phyloP scores from a whole-genome alignment of 2,113 vertebrate species.

The Pelusios castaneus region DNA sequence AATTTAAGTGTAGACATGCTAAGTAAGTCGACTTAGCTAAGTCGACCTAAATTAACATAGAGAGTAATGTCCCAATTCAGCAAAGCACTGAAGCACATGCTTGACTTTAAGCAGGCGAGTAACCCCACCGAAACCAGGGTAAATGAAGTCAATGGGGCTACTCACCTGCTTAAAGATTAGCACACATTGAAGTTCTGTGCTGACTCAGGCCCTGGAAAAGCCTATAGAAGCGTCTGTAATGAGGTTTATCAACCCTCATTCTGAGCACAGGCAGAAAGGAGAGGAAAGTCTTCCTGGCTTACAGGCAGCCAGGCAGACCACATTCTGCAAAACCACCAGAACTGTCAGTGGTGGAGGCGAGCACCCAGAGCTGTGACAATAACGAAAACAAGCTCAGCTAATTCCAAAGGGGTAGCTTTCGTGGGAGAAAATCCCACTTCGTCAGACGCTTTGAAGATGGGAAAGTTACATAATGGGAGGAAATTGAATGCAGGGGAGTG shows the following conservation, averaged over 20 bases:
- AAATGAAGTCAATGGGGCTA: background rate
- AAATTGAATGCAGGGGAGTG: too few relatives aligned
- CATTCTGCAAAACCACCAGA: background rate
- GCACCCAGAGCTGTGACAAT: background rate
- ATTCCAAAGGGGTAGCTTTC: too few relatives aligned
- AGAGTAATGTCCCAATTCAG: background rate
- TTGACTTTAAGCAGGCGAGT: background rate
- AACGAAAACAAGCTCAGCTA: background rate
- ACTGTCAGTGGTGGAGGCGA: background rate
- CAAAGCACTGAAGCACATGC: background rate
- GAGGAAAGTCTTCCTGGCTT: background rate
- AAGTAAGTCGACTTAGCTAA: too few relatives aligned
- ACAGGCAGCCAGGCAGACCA: background rate
- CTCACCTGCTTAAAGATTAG: background rate
- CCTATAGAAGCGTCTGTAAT: fast-evolving
- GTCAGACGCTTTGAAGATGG: too few relatives aligned
- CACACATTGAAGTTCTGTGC: background rate
- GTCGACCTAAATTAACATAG: too few relatives aligned
- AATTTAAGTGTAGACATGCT: too few relatives aligned
- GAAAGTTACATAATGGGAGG: too few relatives aligned
- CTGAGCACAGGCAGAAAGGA: background rate
- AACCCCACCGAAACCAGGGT: background rate
- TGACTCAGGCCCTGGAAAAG: fast-evolving
- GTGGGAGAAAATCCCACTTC: too few relatives aligned
- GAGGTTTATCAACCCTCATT: background rate